These are phyloP conservation scores for Himalopsyche phryganea DNA, from an alignment of 1,140 invertebrate species.

Conservation along the genomic window DNA sequence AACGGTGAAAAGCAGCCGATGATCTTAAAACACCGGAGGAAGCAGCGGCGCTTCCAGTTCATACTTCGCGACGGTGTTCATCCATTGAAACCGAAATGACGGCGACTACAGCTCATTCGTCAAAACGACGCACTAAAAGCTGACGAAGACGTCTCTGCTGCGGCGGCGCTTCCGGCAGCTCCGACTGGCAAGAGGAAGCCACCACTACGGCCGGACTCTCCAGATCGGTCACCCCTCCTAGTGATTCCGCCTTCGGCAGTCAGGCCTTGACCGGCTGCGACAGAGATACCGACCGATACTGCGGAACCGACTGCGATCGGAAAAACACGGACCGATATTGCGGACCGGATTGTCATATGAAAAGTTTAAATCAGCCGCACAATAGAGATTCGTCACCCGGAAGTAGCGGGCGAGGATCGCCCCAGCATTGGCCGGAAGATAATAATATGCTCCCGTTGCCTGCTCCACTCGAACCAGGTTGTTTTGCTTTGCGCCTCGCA, in stretches of 20 bases:
- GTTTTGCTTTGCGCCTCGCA: not conserved
- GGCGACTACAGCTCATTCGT: not conserved
- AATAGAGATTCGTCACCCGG: slow-evolving; percentile 18
- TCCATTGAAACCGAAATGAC: not conserved
- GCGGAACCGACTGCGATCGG: slow-evolving; percentile 37
- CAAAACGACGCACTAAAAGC: slow-evolving; percentile 1
- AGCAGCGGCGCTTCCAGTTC: not conserved
- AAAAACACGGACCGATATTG: slow-evolving; percentile 21
- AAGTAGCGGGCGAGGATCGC: slow-evolving; percentile 53
- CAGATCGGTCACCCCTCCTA: slow-evolving; percentile 43
- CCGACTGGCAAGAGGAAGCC: slow-evolving; percentile 10
- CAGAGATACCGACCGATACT: slow-evolving; percentile 38
- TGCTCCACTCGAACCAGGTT: slow-evolving; percentile 35
- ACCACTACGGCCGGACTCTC: not conserved
- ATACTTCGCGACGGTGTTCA: not conserved
- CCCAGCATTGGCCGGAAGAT: slow-evolving; percentile 51
- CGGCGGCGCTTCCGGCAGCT: slow-evolving; percentile 8
- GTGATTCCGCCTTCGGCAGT: slow-evolving; percentile 52
- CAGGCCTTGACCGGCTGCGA: slow-evolving; percentile 36
- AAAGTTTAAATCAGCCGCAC: too few relatives aligned
- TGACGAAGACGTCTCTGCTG: slow-evolving; percentile 22
- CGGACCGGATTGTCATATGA: slow-evolving; percentile 32
- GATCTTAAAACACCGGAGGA: not conserved
- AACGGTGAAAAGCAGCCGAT: not conserved
- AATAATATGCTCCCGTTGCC: slow-evolving; percentile 27